Evolutionary conservation across 2,888 invertebrate species (phyloP), one percentile per base, ranked within the genome.

Genomic region (Synanthedon vespiformis): DNA sequence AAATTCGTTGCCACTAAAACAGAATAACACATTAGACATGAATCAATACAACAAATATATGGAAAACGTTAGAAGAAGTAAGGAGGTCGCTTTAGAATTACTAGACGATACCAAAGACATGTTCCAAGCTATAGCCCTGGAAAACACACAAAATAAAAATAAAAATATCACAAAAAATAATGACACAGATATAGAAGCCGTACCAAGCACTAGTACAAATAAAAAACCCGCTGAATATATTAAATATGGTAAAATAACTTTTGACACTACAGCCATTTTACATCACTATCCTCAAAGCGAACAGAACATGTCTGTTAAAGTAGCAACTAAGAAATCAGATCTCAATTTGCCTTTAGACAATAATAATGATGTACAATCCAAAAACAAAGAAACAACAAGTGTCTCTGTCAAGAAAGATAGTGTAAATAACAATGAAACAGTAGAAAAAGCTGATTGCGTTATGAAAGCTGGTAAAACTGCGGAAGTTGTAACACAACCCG

Each of bases 1-100:
- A 68, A 84, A 81, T 63, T 77, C 86, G 61, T 73, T 86, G 68
- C 80, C 82, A 64, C 70, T 87, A 16, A 85, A 81, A 73, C 80
- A 85, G 59, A 87, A 76, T 60, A 82, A 84, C 62, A 77, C 79
- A 55, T 70, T 79, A 70, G 86, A 86, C 67, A 86, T 86, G 86
- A 82, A 82, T 59, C 65, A 70, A 57, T 80, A 86, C 63, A 85
- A 86, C 67, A 74, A 66, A 59, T 81, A 84, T 61, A 84, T 86
- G 81, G 80, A 84, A 55, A 85, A 78, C 57, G 62, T 87, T 58
- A 81, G 70, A 41, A 77, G 72, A 61, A 82, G 80, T 64, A 86
- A 75, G 62, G 67, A 67, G 56, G 67, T 86, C 59, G 86, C 84
- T 52, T 62, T 86, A 72, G 82, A 78, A 60, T 64, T 86, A 53